Evolutionary conservation across 1,140 invertebrate genomes (phyloP).

Genomic region (Diachasma alloeum): DNA sequence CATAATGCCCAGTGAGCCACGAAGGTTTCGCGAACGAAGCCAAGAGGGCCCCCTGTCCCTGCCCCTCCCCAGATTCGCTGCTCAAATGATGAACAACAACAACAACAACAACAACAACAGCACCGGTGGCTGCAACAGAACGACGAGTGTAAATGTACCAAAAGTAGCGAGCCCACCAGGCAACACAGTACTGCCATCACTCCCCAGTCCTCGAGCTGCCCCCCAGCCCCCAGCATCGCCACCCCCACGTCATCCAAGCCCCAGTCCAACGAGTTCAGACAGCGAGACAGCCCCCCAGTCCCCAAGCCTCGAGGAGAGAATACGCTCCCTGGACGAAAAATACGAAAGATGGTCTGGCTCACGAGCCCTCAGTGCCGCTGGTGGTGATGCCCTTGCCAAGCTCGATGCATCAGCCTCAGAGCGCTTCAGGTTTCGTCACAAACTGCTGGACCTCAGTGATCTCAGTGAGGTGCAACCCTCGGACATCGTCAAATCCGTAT

Average conservation of each 20-base stretch:
- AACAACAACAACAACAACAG: conserved; percentile 47
- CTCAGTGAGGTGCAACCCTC: conserved; percentile 85
- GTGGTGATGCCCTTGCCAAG: conserved; percentile 68
- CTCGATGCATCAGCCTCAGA: conserved; percentile 66
- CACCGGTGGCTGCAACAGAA: conserved; percentile 35
- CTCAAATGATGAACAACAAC: conserved; percentile 70
- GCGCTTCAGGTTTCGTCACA: conserved; percentile 70
- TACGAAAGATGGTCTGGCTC: conserved; percentile 89
- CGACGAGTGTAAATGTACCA: conserved; percentile 38
- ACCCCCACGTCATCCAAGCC: conserved; percentile 68
- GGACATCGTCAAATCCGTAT: conserved; percentile 90
- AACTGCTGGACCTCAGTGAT: conserved; percentile 75
- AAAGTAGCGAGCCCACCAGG: conserved; percentile 56
- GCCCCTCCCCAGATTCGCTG: conserved; percentile 85
- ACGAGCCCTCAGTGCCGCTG: conserved; percentile 67
- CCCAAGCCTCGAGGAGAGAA: conserved; percentile 85
- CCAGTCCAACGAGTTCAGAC: conserved; percentile 69
- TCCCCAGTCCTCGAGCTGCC: conserved; percentile 58
- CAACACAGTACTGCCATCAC: conserved; percentile 43
- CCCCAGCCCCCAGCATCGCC: conserved; percentile 69
- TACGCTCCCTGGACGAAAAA: conserved; percentile 89
- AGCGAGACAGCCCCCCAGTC: conserved; percentile 67
- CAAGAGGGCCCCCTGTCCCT: conserved; percentile 77
- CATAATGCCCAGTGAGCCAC: conserved; percentile 74
- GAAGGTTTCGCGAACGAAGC: conserved; percentile 72